Conservation (phyloP, 2,888 invertebrate species). For the Cyaniris semiargus region DNA sequence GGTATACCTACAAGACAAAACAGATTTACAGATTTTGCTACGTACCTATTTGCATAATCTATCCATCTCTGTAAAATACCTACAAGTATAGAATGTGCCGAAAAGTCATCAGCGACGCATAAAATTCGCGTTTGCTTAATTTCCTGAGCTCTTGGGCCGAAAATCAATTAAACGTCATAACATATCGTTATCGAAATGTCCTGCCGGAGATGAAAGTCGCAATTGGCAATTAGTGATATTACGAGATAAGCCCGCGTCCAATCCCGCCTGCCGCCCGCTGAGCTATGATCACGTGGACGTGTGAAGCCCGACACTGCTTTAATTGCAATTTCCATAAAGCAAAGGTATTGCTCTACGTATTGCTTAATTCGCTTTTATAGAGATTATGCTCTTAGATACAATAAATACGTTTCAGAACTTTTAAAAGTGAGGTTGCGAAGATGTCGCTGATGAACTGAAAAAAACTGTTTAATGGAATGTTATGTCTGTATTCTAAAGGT, state of each 20-base stretch:
- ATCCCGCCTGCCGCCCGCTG: background rate
- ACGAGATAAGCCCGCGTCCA: conserved; percentile 42
- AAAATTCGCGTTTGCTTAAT: background rate
- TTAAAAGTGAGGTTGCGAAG: background rate
- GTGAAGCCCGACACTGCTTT: background rate
- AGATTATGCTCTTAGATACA: background rate
- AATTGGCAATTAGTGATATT: conserved; percentile 74
- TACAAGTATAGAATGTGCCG: background rate
- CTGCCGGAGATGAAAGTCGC: conserved; percentile 69
- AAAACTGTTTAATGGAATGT: background rate
- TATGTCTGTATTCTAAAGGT: background rate
- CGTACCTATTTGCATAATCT: background rate
- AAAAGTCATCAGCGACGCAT: conserved; percentile 2
- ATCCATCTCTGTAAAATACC: too few species aligned
- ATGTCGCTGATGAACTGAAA: background rate
- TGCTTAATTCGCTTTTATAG: background rate
- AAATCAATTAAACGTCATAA: conserved; percentile 26
- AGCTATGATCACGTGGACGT: conserved; percentile 15
- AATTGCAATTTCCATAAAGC: conserved; percentile 1
- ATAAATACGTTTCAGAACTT: background rate
- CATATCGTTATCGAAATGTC: conserved; percentile 27
- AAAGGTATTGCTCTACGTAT: background rate
- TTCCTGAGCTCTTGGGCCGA: conserved; percentile 3
- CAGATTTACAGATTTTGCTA: too few species aligned
- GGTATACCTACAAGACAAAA: too few species aligned